phyloP scores from a whole-genome alignment of 2,888 invertebrate species.

The Cylindroiulus punctatus region DNA sequence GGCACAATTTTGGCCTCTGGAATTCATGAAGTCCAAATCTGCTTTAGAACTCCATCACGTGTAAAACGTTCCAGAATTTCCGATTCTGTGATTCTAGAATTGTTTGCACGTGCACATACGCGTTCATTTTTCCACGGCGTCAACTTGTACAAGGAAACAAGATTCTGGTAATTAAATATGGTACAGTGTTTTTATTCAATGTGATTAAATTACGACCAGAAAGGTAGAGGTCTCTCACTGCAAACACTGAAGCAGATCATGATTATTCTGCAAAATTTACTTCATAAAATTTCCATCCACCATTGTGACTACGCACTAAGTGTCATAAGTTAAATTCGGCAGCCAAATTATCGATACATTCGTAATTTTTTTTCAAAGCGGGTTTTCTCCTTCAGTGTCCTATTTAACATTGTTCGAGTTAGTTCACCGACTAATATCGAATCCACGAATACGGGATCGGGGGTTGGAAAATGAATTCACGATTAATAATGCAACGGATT shows the following conservation, averaged over 20 bases:
- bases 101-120: neutral
- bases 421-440: conserved; percentile 34
- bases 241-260: conserved; percentile 52
- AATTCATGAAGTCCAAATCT: neutral
- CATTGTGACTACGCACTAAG: conserved; percentile 36
- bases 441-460: conserved; percentile 10
- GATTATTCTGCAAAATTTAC: conserved; percentile 50
- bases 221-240: conserved; percentile 50
- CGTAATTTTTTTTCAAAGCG: conserved; percentile 8
- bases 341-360: conserved; percentile 34
- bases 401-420: conserved; percentile 28
- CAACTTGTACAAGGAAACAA: neutral
- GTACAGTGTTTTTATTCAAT: conserved; percentile 53
- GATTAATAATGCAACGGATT: conserved; percentile 15
- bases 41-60: neutral
- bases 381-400: conserved; percentile 29
- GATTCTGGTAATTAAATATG: neutral
- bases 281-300: conserved; percentile 47
- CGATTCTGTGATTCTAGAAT: neutral
- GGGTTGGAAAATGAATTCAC: neutral
- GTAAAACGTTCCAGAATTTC: neutral
- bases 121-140: neutral
- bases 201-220: conserved; percentile 52
- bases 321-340: conserved; percentile 47
- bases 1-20: neutral